These are phyloP conservation scores for Lithobates sylvaticus DNA, from an alignment of 2,797 vertebrate genomes.

Conservation along the genomic window DNA sequence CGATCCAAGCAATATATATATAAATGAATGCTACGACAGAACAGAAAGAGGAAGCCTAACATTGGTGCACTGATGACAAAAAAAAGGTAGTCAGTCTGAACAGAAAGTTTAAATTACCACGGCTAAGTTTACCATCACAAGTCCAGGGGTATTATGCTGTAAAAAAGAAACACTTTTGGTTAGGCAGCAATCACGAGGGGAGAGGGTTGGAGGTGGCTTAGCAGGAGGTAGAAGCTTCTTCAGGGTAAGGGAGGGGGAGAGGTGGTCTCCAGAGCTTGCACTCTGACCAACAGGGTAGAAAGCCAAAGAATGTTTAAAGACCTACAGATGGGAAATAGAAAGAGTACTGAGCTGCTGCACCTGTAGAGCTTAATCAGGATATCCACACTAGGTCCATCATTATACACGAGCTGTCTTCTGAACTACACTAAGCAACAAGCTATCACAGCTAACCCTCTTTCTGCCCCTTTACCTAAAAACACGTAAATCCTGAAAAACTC, in stretches of 20 bases:
- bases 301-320: conserved; percentile 49
- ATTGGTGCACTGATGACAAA: conserved; percentile 90
- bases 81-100: conserved; percentile 95
- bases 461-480: no score
- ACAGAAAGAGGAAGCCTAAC: conserved; percentile 84
- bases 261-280: conserved; percentile 57
- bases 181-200: conserved; percentile 97
- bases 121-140: conserved; percentile 99
- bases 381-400: background rate
- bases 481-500: no score
- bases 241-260: conserved; percentile 63
- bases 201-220: conserved; percentile 80
- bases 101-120: conserved; percentile 99
- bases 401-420: background rate
- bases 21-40: conserved; percentile 97
- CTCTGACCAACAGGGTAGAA: conserved; percentile 27
- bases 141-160: conserved; percentile 99
- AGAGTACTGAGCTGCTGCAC: conserved; percentile 1
- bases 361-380: background rate
- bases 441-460: no score
- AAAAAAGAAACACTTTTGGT: conserved; percentile 99
- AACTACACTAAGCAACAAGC: background rate
- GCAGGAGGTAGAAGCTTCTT: conserved; percentile 70
- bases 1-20: conserved; percentile 93
- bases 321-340: conserved; percentile 30